Base-by-base conservation (phyloP, 1,140 invertebrate genomes). In the Sipha flava region DNA sequence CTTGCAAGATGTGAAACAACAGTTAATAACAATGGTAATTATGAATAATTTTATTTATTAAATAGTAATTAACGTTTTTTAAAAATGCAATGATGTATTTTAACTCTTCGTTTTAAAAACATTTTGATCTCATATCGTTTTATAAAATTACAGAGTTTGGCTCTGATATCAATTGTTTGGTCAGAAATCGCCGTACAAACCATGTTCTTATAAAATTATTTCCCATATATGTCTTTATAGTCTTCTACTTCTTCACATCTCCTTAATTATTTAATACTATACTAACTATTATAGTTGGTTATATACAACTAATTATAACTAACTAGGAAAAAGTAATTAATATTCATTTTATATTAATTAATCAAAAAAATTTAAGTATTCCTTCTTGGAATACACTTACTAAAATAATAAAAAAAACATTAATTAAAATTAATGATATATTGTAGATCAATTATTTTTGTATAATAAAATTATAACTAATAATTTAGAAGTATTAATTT, bases 1-100 rank as follows among this genome's bases (percentile, higher is more conserved):
- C 93, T 95, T 84, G 91, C 92, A 34, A 88, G 92, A 83, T 86
- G n/a, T 37, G 72, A 77, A 37, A 66, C n/a, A 26, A 37, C n/a
- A 26, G 23, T 66, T 3, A 49, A 40, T 79, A 14, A 9, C 18
- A 62, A 34, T 21, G 77, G 72, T 77, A 77, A 54, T 52, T 57
- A 54, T 6, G 16, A 16, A 16, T 29, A 0, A 34, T 73, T 73
- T 10, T 14, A 7, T 73, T 18, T 21, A 3, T 14, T 45, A 18
- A 21, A 34, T 73, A n/a, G 3, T 52, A 31, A 4, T 49, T 29
- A 2, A 70, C 16, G 43, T 47, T 64, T 40, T 45, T 26, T 45
- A 26, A 68, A 14, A 43, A 68, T 68, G 16, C 5, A 68, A 26
- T 43, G 14, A 26, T 68, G 37, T 43, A 16, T 68, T 66, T 43